These are phyloP conservation scores for Nylanderia fulva DNA, from an alignment of 1,140 invertebrate genomes.

Conservation along the genomic window DNA sequence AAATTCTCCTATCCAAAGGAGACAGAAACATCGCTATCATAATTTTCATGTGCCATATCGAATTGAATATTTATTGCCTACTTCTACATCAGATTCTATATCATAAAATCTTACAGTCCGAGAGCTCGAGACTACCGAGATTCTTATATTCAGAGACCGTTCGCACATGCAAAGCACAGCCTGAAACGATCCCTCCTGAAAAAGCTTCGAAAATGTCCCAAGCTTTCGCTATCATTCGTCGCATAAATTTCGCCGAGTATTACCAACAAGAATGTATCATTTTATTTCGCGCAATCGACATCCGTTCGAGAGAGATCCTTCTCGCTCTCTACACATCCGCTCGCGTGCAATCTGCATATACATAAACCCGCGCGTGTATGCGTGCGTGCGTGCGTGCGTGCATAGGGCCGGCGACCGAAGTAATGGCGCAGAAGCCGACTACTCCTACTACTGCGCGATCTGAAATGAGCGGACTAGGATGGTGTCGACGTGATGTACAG, in stretches of 20 bases:
- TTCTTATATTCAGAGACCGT: background rate
- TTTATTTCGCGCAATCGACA: slow-evolving; percentile 69
- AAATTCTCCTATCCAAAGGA: slow-evolving; percentile 31
- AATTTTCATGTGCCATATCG: too few species aligned
- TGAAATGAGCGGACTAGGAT: slow-evolving; percentile 83
- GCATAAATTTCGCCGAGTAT: slow-evolving; percentile 65
- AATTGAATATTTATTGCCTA: background rate
- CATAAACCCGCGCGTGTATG: slow-evolving; percentile 11
- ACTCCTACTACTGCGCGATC: slow-evolving; percentile 77
- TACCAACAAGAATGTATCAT: slow-evolving; percentile 45
- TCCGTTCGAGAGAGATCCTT: too few species aligned
- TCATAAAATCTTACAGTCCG: slow-evolving; percentile 25
- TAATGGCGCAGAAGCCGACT: slow-evolving; percentile 84
- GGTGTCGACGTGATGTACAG: slow-evolving; percentile 86
- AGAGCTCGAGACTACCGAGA: slow-evolving; percentile 1
- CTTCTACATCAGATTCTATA: background rate
- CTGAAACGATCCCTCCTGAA: slow-evolving; percentile 30
- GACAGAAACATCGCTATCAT: too few species aligned
- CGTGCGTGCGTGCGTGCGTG: background rate
- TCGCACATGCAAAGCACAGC: background rate
- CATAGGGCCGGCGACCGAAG: slow-evolving; percentile 73
- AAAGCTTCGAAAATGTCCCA: slow-evolving; percentile 7
- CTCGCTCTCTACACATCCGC: too few species aligned
- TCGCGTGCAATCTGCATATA: slow-evolving; percentile 69
- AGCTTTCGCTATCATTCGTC: slow-evolving; percentile 25